phyloP scores from a whole-genome alignment of 2,888 invertebrate genomes.

The Phytoseiulus persimilis region DNA sequence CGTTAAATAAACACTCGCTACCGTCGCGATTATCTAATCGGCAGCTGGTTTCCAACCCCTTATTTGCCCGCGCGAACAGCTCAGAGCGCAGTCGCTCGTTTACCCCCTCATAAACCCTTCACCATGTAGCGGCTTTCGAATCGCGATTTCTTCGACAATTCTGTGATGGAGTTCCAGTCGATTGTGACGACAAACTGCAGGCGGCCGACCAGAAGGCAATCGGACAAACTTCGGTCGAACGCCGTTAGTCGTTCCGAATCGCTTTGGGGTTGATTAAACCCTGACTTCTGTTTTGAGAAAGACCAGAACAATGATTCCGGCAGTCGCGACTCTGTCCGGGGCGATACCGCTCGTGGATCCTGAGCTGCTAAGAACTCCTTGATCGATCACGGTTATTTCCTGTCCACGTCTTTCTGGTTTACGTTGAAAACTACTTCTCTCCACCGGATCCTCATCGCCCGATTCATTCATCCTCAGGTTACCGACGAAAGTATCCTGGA shows the following conservation, averaged over 20 bases:
- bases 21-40: neutral
- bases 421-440: too few relatives aligned
- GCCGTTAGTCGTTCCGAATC: neutral
- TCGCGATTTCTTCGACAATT: neutral
- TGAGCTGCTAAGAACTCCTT: neutral
- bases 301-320: neutral
- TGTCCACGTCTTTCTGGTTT: too few relatives aligned
- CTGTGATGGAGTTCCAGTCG: neutral
- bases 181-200: neutral
- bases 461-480: too few relatives aligned
- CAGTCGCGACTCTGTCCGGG: neutral
- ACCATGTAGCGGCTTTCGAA: neutral
- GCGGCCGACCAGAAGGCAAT: neutral
- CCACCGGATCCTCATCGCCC: too few relatives aligned
- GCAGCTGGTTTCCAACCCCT: neutral
- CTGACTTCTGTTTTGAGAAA: neutral
- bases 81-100: neutral
- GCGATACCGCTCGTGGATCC: neutral
- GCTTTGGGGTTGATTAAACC: neutral
- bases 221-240: neutral
- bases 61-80: neutral
- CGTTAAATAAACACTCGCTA: neutral
- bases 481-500: too few relatives aligned
- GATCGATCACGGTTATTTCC: neutral
- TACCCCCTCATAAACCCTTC: neutral